Evolutionary conservation across 1,140 invertebrate genomes (phyloP), one percentile per base, ranked within the genome.

Genomic region (Campoletis sonorensis): DNA sequence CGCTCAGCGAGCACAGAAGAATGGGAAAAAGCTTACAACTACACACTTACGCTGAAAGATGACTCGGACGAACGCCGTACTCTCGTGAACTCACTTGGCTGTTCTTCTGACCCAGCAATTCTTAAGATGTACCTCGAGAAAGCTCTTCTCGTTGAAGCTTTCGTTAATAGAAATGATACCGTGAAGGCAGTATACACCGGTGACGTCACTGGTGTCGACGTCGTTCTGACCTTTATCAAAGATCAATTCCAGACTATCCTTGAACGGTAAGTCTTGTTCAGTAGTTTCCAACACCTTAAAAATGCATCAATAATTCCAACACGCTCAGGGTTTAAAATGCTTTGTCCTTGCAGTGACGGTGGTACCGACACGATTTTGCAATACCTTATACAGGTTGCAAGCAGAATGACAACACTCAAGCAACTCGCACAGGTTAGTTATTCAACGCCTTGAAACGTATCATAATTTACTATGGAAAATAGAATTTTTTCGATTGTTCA

Each of bases 11-110:
- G 94, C 1, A 94, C 95, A 61, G 90, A 93, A 10, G 96, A 96
- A 87, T 98, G 96, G 97, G 92, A 96, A 64, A 97, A 97, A 90
- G 93, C 95, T 0, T 96, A 96, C 93, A 91, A 95, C 27, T 91
- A 95, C 21, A 97, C 96, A 86, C 97, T 96, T 86, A 84, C 93
- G 15, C 93, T 92, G 7, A 93, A 95, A 1, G 94, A 94, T 79
- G 94, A 96, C 0, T 94, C 94, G 0, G 93, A 94, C 0, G 96
- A 97, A 86, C 94, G 95, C 84, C 94, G 94, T 68, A 88, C 94
- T 10, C 87, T 97, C 10, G 90, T 97, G 0, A 92, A 91, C 18
- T 94, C 96, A 0, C 87, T 98, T 15, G 95, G 95, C 0, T 98
- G 96, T 85, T 94, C 95, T 0, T 92, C 94, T 45, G 94, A 96